A percentile compares a stretch with the other conserved stretches of the same genome.
phyloP scores from a whole-genome alignment of 2,888 invertebrate species.

The Eupithecia dodoneata region DNA sequence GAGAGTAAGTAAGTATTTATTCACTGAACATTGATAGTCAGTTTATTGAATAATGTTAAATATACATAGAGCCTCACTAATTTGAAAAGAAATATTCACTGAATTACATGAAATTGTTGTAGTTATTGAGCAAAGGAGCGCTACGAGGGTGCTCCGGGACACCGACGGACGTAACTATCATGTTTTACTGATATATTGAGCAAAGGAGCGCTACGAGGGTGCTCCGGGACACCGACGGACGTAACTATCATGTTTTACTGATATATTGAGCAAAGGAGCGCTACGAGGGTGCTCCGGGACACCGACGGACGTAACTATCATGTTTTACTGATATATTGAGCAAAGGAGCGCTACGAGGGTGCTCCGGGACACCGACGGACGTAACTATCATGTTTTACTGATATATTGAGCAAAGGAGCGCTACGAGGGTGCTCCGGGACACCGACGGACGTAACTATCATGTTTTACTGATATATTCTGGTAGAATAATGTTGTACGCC shows the following conservation, averaged over 20 bases:
- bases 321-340: background rate
- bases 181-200: background rate
- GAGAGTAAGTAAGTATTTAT: too few relatives aligned
- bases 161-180: too few relatives aligned
- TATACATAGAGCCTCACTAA: background rate
- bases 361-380: too few relatives aligned
- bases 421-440: background rate
- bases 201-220: too few relatives aligned
- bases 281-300: too few relatives aligned
- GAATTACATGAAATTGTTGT: background rate
- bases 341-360: too few relatives aligned
- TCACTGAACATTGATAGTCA: background rate
- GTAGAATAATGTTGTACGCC: background rate
- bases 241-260: too few relatives aligned
- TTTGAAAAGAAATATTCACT: background rate
- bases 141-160: too few relatives aligned
- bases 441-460: background rate
- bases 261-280: background rate
- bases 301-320: too few relatives aligned
- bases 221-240: too few relatives aligned
- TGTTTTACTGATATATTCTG: background rate
- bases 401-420: too few relatives aligned
- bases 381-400: too few relatives aligned
- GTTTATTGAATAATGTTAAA: background rate
- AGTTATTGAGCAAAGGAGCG: background rate